Percentiles rank a stretch among this genome's conserved stretches.
These are phyloP conservation scores for Eidolon dupreanum DNA, from an alignment of 2,797 vertebrate genomes.

Conservation along the genomic window DNA sequence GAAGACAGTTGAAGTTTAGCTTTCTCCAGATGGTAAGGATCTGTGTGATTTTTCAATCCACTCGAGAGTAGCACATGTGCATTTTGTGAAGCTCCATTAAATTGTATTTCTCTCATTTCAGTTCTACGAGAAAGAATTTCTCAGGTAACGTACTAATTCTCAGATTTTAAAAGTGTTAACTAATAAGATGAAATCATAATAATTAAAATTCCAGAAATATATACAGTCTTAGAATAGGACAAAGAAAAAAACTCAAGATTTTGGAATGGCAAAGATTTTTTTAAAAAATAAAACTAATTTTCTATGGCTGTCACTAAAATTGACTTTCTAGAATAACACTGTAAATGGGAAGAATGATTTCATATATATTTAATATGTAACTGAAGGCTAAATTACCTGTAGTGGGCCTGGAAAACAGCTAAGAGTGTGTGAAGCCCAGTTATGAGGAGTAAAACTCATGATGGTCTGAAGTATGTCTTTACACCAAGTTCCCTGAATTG, in stretches of 20 bases:
- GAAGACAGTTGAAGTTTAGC: background rate
- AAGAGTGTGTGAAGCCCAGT: conserved; percentile 98
- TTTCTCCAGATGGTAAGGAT: background rate
- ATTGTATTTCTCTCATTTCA: background rate
- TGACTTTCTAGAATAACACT: background rate
- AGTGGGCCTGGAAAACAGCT: conserved; percentile 98
- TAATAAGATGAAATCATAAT: background rate
- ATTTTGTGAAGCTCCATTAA: background rate
- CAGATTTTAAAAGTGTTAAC: conserved; percentile 11
- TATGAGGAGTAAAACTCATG: conserved; percentile 98
- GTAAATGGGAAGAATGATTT: background rate
- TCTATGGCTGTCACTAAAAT: conserved; percentile 11
- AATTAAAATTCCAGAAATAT: conserved; percentile 1
- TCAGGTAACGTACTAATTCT: background rate
- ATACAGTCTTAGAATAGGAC: background rate
- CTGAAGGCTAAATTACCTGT: conserved; percentile 89
- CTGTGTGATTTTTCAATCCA: background rate
- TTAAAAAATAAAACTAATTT: background rate
- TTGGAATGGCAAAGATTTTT: background rate
- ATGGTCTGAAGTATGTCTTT: conserved; percentile 99
- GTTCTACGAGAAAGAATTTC: background rate
- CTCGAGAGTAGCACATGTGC: background rate
- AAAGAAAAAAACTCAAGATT: background rate
- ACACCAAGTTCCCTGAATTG: conserved; percentile 99
- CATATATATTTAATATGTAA: background rate